Conservation (phyloP, 2,113 vertebrate species). For the Hyperopisus bebe region DNA sequence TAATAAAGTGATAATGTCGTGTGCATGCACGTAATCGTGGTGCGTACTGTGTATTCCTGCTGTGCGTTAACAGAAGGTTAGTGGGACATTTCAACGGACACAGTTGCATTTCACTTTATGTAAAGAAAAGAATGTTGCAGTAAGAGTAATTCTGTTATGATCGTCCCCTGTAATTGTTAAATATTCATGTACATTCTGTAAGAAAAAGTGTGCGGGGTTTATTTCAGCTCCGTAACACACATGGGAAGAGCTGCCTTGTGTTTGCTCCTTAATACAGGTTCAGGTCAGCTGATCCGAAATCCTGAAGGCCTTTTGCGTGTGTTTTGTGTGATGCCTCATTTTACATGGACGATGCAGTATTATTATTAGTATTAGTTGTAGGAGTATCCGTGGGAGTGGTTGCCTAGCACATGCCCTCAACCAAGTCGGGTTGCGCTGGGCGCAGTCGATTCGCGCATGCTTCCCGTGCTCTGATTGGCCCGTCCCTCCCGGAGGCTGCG, state of each 20-base stretch:
- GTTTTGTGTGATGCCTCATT: not conserved
- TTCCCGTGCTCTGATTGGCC: slow-evolving; percentile 2
- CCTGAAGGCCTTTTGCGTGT: not conserved
- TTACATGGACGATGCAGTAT: not conserved
- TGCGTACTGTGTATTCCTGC: not conserved
- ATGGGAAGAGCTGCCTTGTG: not conserved
- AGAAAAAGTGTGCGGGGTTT: not conserved
- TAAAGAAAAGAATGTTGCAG: not conserved
- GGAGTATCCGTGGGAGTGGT: slow-evolving; percentile 6
- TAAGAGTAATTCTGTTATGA: not conserved
- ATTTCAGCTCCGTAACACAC: not conserved
- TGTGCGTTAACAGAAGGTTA: not conserved
- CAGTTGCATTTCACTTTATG: not conserved
- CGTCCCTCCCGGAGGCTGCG: not conserved
- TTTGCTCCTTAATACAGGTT: not conserved
- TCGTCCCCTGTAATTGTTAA: not conserved
- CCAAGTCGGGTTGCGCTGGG: not conserved
- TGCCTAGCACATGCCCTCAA: slow-evolving; percentile 12
- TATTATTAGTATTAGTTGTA: slow-evolving; percentile 15
- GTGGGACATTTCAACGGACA: not conserved
- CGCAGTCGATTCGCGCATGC: not conserved
- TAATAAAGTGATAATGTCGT: not conserved
- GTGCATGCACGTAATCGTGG: not conserved
- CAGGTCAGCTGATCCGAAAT: not conserved
- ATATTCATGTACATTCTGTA: not conserved